Percentiles rank a stretch among this genome's conserved stretches.
phyloP scores from a whole-genome alignment of 2,797 vertebrate genomes.

The Pterois miles region DNA sequence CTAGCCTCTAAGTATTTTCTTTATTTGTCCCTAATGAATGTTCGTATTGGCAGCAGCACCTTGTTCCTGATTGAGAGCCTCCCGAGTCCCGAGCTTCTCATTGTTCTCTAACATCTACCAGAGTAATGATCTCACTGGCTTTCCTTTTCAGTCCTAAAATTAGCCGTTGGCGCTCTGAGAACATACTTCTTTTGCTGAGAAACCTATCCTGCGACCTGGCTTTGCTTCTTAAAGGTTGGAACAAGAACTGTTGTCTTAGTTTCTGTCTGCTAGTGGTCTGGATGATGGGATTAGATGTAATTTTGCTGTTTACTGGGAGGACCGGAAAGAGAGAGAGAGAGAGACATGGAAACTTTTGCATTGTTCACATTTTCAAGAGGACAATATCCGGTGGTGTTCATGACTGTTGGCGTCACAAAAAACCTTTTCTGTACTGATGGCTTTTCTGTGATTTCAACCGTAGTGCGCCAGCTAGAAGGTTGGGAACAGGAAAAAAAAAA shows the following conservation, averaged over 20 bases:
- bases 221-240: conserved; percentile 55
- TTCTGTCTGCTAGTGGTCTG: conserved; percentile 62
- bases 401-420: neutral
- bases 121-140: conserved; percentile 79
- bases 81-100: conserved; percentile 72
- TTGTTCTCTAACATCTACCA: conserved; percentile 78
- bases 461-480: conserved; percentile 2
- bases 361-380: conserved; percentile 27
- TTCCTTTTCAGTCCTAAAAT: conserved; percentile 77
- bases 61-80: conserved; percentile 70
- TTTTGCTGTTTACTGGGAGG: conserved; percentile 60
- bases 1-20: conserved; percentile 80
- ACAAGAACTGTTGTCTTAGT: conserved; percentile 59
- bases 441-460: conserved; percentile 42
- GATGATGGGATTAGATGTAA: conserved; percentile 66
- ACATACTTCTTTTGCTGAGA: conserved; percentile 67
- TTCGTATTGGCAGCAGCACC: conserved; percentile 73
- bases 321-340: conserved; percentile 12
- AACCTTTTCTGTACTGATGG: conserved; percentile 9
- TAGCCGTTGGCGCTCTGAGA: conserved; percentile 68
- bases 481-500: conserved; percentile 33
- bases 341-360: conserved; percentile 36
- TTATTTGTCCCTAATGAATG: conserved; percentile 82
- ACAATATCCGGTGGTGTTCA: conserved; percentile 15
- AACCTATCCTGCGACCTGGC: conserved; percentile 67